Percentiles rank a stretch among this genome's conserved stretches.
Evolutionary conservation across 2,888 invertebrate genomes (phyloP).

Genomic region (Caenorhabditis sp.): DNA sequence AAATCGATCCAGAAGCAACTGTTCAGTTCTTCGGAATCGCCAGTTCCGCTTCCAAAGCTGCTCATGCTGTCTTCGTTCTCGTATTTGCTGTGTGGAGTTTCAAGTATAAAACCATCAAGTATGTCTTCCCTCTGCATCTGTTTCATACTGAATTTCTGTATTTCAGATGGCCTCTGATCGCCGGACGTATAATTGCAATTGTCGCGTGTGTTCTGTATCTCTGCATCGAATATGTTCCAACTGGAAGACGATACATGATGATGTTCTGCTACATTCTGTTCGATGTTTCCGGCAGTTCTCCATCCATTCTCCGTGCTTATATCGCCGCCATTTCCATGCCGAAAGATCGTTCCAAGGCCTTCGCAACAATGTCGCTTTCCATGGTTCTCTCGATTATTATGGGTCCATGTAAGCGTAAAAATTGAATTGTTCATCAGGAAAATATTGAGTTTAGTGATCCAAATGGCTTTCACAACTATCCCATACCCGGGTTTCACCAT

Average conservation of each 20-base stretch:
- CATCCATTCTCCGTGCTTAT: slow-evolving; percentile 64
- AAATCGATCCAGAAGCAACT: slow-evolving; percentile 61
- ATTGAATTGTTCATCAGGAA: not conserved
- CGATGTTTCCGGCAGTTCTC: slow-evolving; percentile 61
- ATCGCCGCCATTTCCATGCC: slow-evolving; percentile 58
- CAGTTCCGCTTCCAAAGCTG: slow-evolving; percentile 56
- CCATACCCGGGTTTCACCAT: slow-evolving; percentile 71
- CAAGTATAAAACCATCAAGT: slow-evolving; percentile 63
- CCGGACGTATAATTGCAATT: slow-evolving; percentile 58
- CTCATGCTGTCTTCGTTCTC: slow-evolving; percentile 56
- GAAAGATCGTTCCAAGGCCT: slow-evolving; percentile 59
- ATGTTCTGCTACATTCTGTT: slow-evolving; percentile 64
- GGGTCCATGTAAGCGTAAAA: slow-evolving; percentile 56
- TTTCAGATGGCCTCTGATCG: slow-evolving; percentile 56
- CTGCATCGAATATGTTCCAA: slow-evolving; percentile 44
- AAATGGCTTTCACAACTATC: slow-evolving; percentile 71
- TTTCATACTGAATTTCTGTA: not conserved
- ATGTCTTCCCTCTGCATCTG: not conserved
- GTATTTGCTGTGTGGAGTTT: slow-evolving; percentile 62
- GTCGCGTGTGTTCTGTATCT: slow-evolving; percentile 55
- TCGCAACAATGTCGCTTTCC: slow-evolving; percentile 54
- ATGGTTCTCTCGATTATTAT: slow-evolving; percentile 61
- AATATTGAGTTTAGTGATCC: slow-evolving; percentile 61
- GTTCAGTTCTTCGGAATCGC: slow-evolving; percentile 64
- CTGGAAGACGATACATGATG: slow-evolving; percentile 63